Evolutionary conservation across 2,888 invertebrate genomes (phyloP).

Genomic region (Nineta flava): DNA sequence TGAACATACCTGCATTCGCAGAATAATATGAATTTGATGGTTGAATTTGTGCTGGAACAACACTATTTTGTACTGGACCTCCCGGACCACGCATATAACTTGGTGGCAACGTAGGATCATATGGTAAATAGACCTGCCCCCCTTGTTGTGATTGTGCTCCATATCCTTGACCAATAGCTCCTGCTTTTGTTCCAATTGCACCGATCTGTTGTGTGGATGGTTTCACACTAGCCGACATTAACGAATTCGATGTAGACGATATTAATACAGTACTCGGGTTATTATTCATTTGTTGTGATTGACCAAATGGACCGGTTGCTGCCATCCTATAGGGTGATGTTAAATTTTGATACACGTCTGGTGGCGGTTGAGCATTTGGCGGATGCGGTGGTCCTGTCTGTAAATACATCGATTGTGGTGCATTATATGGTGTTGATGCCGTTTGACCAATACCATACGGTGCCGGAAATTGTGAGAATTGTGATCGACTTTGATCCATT

Average conservation of each 20-base stretch:
- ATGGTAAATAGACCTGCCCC: constrained; percentile 40
- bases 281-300: constrained; percentile 62
- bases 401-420: constrained; percentile 58
- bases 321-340: constrained; percentile 43
- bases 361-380: constrained; percentile 41
- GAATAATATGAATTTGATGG: constrained; percentile 35
- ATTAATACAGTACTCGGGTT: constrained; percentile 80
- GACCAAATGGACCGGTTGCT: constrained; percentile 51
- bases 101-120: constrained; percentile 36
- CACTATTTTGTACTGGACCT: constrained; percentile 28
- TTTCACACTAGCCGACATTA: constrained; percentile 80
- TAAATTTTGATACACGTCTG: constrained; percentile 53
- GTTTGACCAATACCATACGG: constrained; percentile 48
- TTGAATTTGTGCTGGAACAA: constrained; percentile 28
- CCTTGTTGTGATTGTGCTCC: constrained; percentile 35
- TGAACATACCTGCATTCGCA: constrained; percentile 27
- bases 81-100: constrained; percentile 43
- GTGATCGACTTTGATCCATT: constrained; percentile 50
- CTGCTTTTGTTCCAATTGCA: constrained; percentile 49
- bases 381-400: constrained; percentile 37
- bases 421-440: constrained; percentile 29
- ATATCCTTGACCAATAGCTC: constrained; percentile 37
- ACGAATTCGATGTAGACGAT: constrained; percentile 70
- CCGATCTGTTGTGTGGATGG: constrained; percentile 68
- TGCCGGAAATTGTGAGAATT: constrained; percentile 60